Evolutionary conservation across 1,140 invertebrate species (phyloP).

Genomic region (Adoxophyes honmai): DNA sequence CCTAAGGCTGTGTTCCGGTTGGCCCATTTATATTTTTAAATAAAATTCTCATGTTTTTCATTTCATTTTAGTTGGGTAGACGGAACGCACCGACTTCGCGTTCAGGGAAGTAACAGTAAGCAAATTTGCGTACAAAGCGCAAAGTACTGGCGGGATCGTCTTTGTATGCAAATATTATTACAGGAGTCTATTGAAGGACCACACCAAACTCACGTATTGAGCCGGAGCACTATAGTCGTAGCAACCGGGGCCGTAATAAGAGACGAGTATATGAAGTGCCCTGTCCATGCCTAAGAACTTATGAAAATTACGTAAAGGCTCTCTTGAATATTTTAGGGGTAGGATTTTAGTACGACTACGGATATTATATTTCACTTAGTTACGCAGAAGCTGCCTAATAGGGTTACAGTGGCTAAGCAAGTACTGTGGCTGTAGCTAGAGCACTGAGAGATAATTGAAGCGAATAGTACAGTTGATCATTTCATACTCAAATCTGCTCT

Average conservation of each 20-base stretch:
- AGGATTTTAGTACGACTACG: not conserved
- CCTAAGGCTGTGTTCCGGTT: not conserved
- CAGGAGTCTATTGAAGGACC: conserved; percentile 61
- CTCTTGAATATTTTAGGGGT: conserved; percentile 14
- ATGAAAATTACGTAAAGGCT: conserved; percentile 20
- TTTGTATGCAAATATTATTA: conserved; percentile 74
- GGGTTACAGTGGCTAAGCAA: conserved; percentile 15
- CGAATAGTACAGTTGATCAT: conserved; percentile 57
- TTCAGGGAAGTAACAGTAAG: conserved; percentile 46
- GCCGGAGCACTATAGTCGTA: conserved; percentile 21
- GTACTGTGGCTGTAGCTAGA: conserved; percentile 23
- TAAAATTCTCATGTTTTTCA: not conserved
- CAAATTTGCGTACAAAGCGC: conserved; percentile 66
- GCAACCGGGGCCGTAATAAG: conserved; percentile 24
- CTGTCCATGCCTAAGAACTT: conserved; percentile 18
- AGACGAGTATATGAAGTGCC: conserved; percentile 13
- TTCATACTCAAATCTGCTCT: conserved; percentile 68
- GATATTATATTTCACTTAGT: not conserved
- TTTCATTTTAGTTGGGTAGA: not conserved
- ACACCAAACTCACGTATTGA: conserved; percentile 50
- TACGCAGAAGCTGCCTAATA: not conserved
- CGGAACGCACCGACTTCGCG: conserved; percentile 22
- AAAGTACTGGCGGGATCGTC: conserved; percentile 56
- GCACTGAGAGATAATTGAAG: conserved; percentile 52
- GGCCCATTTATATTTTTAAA: not conserved